These are phyloP conservation scores for Ceuthmochares aereus DNA, from an alignment of 2,113 vertebrate species.

Conservation along the genomic window DNA sequence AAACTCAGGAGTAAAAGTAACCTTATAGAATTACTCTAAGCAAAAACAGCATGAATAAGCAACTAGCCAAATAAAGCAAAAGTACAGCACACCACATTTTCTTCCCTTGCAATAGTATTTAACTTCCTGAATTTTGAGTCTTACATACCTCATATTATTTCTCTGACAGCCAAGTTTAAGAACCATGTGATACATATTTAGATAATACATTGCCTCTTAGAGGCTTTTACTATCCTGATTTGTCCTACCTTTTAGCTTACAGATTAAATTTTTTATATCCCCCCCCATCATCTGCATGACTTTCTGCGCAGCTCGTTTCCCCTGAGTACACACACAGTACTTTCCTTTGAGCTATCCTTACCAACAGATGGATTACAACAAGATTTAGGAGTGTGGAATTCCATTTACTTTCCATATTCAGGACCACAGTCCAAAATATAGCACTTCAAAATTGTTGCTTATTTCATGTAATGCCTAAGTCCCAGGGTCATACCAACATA, in stretches of 20 bases:
- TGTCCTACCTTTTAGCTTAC: not conserved
- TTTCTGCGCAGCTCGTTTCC: not conserved
- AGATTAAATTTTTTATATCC: not conserved
- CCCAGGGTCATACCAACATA: not conserved
- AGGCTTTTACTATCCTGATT: not conserved
- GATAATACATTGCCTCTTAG: not conserved
- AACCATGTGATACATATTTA: not conserved
- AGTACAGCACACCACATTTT: not conserved
- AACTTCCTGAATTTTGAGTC: not conserved
- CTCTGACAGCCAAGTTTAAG: not conserved
- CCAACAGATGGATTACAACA: not conserved
- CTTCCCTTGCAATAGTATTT: not conserved
- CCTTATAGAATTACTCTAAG: not conserved
- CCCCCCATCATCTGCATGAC: not conserved
- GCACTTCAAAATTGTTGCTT: not conserved
- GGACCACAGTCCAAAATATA: not conserved
- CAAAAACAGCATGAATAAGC: not conserved
- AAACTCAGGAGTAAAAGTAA: not conserved
- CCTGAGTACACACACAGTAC: not conserved
- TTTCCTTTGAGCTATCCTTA: not conserved
- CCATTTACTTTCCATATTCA: not conserved
- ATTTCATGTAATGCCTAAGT: not conserved
- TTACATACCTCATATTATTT: not conserved
- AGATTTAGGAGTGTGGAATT: not conserved
- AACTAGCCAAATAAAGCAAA: not conserved